These are phyloP conservation scores for Zoanthus gigantus DNA, from an alignment of 92 coral and sea anemone genomes.

Conservation along the genomic window DNA sequence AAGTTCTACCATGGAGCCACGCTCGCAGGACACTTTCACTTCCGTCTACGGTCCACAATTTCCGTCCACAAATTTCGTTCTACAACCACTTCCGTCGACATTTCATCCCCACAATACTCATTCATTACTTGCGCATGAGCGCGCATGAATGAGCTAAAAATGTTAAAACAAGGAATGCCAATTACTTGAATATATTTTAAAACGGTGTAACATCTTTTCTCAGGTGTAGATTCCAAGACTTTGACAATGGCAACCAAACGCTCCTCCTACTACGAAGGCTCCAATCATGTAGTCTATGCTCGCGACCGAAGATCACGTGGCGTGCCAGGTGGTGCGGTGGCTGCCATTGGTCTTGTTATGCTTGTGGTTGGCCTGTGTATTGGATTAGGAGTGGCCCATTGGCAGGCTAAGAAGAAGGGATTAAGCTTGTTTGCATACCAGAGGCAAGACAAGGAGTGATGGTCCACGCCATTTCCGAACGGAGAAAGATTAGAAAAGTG, in stretches of 20 bases:
- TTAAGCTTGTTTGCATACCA: slow-evolving; percentile 21
- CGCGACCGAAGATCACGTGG: slow-evolving; percentile 4
- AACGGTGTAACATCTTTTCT: neutral
- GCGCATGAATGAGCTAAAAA: neutral
- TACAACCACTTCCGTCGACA: too few relatives aligned
- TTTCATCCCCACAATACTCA: too few relatives aligned
- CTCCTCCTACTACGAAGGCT: slow-evolving; percentile 26
- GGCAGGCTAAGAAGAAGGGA: slow-evolving; percentile 46
- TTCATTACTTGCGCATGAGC: too few relatives aligned
- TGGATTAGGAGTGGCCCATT: slow-evolving; percentile 38
- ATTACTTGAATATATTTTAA: neutral
- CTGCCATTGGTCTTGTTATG: slow-evolving; percentile 15
- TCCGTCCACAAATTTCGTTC: too few relatives aligned
- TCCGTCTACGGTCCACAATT: too few relatives aligned
- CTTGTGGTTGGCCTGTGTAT: slow-evolving; percentile 19
- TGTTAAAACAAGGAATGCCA: neutral
- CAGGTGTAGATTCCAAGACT: neutral
- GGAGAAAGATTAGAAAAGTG: too few relatives aligned
- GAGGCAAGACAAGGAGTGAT: slow-evolving; percentile 25
- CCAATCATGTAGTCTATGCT: neutral
- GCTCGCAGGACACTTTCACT: too few relatives aligned
- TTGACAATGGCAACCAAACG: slow-evolving; percentile 1
- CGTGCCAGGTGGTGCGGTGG: slow-evolving; percentile 39
- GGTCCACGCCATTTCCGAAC: neutral
- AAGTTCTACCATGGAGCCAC: too few relatives aligned